Conservation (phyloP, 2,797 vertebrate genomes). For the Enteromius trimaculatus region DNA sequence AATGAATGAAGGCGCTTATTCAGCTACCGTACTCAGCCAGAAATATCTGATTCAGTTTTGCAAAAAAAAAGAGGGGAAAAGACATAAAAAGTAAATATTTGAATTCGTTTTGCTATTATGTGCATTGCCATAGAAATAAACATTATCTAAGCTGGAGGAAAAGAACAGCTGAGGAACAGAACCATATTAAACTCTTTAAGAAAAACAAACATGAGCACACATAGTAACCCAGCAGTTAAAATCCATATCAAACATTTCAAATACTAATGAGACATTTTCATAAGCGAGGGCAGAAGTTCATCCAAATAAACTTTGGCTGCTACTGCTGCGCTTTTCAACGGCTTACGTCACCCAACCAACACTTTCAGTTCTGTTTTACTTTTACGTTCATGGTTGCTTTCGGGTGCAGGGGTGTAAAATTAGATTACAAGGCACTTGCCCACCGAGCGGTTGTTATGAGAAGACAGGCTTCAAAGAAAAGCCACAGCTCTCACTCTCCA, state of each 20-base stretch:
- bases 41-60: not conserved
- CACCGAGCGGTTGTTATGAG: constrained; percentile 65
- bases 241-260: not conserved
- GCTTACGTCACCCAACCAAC: constrained; percentile 3
- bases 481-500: constrained; percentile 63
- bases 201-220: not conserved
- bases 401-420: constrained; percentile 60
- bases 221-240: not conserved
- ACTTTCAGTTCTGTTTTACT: constrained; percentile 41
- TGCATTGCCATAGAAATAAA: not conserved
- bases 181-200: not conserved
- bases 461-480: constrained; percentile 69
- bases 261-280: constrained; percentile 21
- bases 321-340: not conserved
- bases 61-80: not conserved
- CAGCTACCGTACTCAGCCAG: not conserved
- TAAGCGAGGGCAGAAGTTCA: constrained; percentile 7
- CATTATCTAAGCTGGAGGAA: not conserved
- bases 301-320: constrained; percentile 18
- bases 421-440: constrained; percentile 63
- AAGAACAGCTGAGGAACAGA: not conserved
- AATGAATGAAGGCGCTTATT: not conserved
- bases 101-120: not conserved
- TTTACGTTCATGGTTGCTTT: constrained; percentile 50
- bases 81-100: not conserved